Conservation (phyloP, 2,113 vertebrate genomes). For the Pelvicachromis taeniatus region DNA sequence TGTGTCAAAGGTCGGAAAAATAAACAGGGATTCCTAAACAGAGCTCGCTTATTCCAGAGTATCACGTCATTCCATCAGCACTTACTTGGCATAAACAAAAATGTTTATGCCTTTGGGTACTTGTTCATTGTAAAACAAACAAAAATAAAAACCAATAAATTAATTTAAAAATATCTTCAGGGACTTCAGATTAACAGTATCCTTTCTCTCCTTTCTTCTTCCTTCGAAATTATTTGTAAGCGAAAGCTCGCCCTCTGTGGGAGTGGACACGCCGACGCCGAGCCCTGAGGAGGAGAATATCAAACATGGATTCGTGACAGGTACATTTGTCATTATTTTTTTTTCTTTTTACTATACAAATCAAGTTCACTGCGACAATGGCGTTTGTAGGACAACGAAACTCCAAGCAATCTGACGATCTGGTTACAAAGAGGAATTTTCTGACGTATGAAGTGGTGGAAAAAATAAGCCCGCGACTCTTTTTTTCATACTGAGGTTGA, state of each 20-base stretch:
- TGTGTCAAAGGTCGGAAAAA: not conserved
- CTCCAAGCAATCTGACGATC: too few relatives aligned
- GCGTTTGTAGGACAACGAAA: not conserved
- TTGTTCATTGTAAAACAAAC: not conserved
- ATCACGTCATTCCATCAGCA: not conserved
- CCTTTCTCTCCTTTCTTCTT: not conserved
- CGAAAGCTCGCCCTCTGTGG: not conserved
- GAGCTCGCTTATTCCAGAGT: not conserved
- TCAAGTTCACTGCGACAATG: not conserved
- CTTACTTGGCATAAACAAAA: not conserved
- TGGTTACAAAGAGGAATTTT: not conserved
- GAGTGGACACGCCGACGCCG: not conserved
- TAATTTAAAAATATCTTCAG: not conserved
- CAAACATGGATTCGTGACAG: not conserved
- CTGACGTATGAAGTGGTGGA: not conserved
- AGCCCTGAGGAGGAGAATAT: not conserved
- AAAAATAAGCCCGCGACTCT: not conserved
- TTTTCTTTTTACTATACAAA: not conserved
- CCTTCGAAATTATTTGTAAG: not conserved
- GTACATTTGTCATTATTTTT: not conserved
- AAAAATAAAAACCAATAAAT: not conserved
- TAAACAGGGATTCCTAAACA: not conserved
- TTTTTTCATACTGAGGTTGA: not conserved
- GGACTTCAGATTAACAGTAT: not conserved
- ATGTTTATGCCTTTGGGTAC: too few relatives aligned